phyloP scores from a whole-genome alignment of 2,797 vertebrate species.

The Buphagus erythrorhynchus region DNA sequence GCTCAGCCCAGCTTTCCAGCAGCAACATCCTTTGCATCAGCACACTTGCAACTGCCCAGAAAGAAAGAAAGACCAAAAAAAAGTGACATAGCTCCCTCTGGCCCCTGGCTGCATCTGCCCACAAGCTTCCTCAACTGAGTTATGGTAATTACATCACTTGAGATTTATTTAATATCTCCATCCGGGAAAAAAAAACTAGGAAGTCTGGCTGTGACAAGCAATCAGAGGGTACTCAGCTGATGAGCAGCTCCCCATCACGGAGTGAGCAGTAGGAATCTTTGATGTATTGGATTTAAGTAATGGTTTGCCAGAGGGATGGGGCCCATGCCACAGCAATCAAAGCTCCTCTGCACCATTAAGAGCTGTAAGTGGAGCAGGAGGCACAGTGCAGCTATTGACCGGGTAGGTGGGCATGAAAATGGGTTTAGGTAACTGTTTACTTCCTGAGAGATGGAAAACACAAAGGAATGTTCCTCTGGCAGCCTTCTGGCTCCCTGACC shows the following conservation, averaged over 20 bases:
- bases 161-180: slow-evolving; percentile 41
- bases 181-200: slow-evolving; percentile 8
- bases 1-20: background rate
- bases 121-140: slow-evolving; percentile 1
- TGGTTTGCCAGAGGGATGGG: slow-evolving; percentile 54
- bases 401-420: slow-evolving; percentile 53
- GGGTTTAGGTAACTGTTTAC: slow-evolving; percentile 45
- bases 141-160: slow-evolving; percentile 47
- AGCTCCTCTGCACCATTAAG: slow-evolving; percentile 60
- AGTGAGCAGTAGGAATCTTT: slow-evolving; percentile 27
- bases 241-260: slow-evolving; percentile 30
- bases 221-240: slow-evolving; percentile 55
- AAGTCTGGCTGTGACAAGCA: slow-evolving; percentile 58
- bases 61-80: background rate
- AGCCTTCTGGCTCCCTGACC: background rate
- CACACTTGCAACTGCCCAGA: slow-evolving; percentile 7
- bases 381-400: slow-evolving; percentile 40
- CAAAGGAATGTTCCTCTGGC: slow-evolving; percentile 25
- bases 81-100: background rate
- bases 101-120: background rate
- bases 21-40: background rate
- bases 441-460: slow-evolving; percentile 36
- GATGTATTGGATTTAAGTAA: slow-evolving; percentile 40
- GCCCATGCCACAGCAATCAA: slow-evolving; percentile 38
- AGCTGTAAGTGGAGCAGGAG: slow-evolving; percentile 52